Percentiles rank a stretch among this genome's conserved stretches.
These are phyloP conservation scores for Falco concolor DNA, from an alignment of 2,797 vertebrate genomes.

Conservation along the genomic window DNA sequence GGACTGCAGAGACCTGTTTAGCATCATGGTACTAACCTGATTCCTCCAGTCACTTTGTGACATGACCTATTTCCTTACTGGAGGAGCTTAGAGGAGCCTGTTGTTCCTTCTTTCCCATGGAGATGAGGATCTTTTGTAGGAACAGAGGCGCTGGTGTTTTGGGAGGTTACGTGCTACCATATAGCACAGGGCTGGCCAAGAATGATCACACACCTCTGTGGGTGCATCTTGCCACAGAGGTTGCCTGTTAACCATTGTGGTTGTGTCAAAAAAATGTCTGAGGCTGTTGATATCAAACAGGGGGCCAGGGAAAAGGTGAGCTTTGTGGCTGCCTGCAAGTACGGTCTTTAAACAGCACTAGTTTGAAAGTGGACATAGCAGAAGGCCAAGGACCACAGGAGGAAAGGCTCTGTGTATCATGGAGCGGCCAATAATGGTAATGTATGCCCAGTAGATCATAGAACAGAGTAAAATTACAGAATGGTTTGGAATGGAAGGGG, in stretches of 20 bases:
- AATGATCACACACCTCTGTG: background rate
- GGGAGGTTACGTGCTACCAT: background rate
- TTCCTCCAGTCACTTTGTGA: background rate
- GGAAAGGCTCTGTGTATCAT: background rate
- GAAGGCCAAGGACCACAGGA: background rate
- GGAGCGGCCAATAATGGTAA: background rate
- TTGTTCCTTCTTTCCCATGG: background rate
- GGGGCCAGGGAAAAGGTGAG: background rate
- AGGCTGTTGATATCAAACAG: background rate
- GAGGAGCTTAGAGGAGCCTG: background rate
- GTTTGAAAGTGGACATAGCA: background rate
- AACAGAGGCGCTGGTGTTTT: background rate
- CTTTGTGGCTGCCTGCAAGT: background rate
- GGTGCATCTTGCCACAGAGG: background rate
- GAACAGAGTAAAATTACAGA: too few relatives aligned
- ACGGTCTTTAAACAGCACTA: background rate
- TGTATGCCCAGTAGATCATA: background rate
- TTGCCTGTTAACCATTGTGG: background rate
- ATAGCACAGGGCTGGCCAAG: background rate
- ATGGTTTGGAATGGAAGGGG: too few relatives aligned
- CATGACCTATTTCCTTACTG: background rate
- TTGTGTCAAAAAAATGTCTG: background rate
- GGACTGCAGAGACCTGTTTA: background rate
- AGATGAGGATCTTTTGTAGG: background rate
- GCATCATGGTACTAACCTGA: background rate